A percentile compares a stretch with the other conserved stretches of the same genome.
Evolutionary conservation across 2,797 vertebrate genomes (phyloP).

Genomic region (Poeciliopsis paucimaculata): DNA sequence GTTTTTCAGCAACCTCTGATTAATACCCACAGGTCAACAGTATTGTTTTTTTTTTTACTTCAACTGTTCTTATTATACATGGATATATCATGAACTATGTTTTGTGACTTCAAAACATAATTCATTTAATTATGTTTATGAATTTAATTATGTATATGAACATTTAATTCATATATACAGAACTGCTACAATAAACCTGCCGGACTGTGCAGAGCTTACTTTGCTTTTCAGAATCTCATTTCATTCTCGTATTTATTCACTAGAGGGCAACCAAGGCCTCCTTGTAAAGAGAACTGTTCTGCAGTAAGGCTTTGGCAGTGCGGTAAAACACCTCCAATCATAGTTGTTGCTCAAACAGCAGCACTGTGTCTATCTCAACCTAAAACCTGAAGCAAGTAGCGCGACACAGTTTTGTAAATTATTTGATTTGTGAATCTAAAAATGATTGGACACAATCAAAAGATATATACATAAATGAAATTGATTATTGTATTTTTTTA

Average conservation of each 20-base stretch:
- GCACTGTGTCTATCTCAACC: constrained; percentile 28
- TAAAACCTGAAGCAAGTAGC: neutral
- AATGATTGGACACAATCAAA: constrained; percentile 2
- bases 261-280: constrained; percentile 63
- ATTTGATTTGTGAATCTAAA: constrained; percentile 9
- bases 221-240: constrained; percentile 11
- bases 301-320: constrained; percentile 61
- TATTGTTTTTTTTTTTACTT: neutral
- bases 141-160: too few relatives aligned
- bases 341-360: constrained; percentile 43
- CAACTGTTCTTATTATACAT: neutral
- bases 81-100: neutral
- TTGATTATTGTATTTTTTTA: constrained; percentile 30
- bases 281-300: constrained; percentile 26
- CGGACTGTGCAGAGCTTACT: constrained; percentile 24
- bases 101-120: neutral
- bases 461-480: neutral
- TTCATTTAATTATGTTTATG: too few relatives aligned
- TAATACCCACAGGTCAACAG: constrained; percentile 34
- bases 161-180: constrained; percentile 1
- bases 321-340: constrained; percentile 37
- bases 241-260: constrained; percentile 34
- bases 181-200: constrained; percentile 11
- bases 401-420: neutral
- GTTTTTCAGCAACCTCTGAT: constrained; percentile 15